These are phyloP conservation scores for Tadarida brasiliensis DNA, from an alignment of 2,797 vertebrate genomes.

Conservation along the genomic window DNA sequence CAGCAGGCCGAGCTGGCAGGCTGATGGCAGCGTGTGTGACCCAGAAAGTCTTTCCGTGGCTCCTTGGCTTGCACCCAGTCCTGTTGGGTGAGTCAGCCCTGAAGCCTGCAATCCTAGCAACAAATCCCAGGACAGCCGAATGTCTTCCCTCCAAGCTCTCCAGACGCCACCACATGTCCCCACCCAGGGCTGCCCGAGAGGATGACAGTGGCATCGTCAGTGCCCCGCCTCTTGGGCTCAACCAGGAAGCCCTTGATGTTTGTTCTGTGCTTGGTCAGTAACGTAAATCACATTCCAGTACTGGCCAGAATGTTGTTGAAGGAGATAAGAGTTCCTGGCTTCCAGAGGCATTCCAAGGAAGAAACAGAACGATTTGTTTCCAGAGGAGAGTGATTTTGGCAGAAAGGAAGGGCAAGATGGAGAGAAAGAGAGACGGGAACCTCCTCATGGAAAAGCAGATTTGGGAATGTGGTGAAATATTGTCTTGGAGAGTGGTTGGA, in stretches of 20 bases:
- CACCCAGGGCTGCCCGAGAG: background rate
- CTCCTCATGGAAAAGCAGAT: background rate
- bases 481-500: background rate
- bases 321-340: slow-evolving; percentile 63
- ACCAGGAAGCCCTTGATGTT: background rate
- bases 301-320: background rate
- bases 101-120: background rate
- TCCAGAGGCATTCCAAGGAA: slow-evolving; percentile 20
- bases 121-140: background rate
- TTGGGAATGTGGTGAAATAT: background rate
- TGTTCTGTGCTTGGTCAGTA: slow-evolving; percentile 32
- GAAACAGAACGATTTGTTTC: slow-evolving; percentile 34
- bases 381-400: slow-evolving; percentile 8
- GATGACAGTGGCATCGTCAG: background rate
- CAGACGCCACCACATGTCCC: background rate
- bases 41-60: slow-evolving; percentile 44
- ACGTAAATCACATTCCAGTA: slow-evolving; percentile 47
- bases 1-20: slow-evolving; percentile 63
- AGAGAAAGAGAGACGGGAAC: background rate
- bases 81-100: slow-evolving; percentile 70
- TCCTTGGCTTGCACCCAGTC: slow-evolving; percentile 66
- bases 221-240: fast-evolving
- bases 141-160: background rate
- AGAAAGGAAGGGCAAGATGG: background rate
- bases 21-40: slow-evolving; percentile 60